A percentile compares a stretch with the other conserved stretches of the same genome.
These are phyloP conservation scores for Bedellia somnulentella DNA, from an alignment of 2,888 invertebrate genomes.

Conservation along the genomic window DNA sequence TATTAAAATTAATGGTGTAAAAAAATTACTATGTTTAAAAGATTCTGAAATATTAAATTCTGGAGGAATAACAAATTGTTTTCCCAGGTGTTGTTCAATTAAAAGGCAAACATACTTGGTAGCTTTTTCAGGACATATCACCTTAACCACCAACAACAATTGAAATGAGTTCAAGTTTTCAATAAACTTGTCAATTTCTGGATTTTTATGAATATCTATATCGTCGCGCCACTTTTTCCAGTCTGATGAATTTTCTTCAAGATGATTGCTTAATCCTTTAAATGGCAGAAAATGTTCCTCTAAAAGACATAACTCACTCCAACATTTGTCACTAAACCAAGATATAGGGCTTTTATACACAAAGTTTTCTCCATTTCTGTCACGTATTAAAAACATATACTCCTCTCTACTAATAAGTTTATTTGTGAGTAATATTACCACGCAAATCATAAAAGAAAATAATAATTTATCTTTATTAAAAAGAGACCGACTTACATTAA, in stretches of 20 bases:
- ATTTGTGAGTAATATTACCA: constrained; percentile 65
- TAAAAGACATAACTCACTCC: constrained; percentile 78
- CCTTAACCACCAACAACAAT: constrained; percentile 69
- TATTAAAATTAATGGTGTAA: constrained; percentile 78
- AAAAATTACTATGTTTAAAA: constrained; percentile 73
- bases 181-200: constrained; percentile 68
- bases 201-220: constrained; percentile 64
- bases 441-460: constrained; percentile 79
- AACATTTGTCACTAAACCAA: constrained; percentile 75
- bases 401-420: constrained; percentile 63
- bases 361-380: constrained; percentile 71
- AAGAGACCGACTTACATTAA: constrained; percentile 80
- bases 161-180: constrained; percentile 65
- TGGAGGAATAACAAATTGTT: constrained; percentile 74
- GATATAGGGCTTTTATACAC: constrained; percentile 64
- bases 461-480: constrained; percentile 84
- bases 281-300: constrained; percentile 59
- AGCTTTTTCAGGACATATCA: constrained; percentile 77
- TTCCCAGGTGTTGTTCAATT: constrained; percentile 68
- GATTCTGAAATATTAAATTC: constrained; percentile 78
- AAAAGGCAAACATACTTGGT: constrained; percentile 64
- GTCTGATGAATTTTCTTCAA: constrained; percentile 25
- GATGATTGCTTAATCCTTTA: constrained; percentile 45
- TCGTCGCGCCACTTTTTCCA: constrained; percentile 74
- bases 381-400: constrained; percentile 74